phyloP scores from a whole-genome alignment of 2,113 vertebrate genomes.

The Lasiurus borealis region DNA sequence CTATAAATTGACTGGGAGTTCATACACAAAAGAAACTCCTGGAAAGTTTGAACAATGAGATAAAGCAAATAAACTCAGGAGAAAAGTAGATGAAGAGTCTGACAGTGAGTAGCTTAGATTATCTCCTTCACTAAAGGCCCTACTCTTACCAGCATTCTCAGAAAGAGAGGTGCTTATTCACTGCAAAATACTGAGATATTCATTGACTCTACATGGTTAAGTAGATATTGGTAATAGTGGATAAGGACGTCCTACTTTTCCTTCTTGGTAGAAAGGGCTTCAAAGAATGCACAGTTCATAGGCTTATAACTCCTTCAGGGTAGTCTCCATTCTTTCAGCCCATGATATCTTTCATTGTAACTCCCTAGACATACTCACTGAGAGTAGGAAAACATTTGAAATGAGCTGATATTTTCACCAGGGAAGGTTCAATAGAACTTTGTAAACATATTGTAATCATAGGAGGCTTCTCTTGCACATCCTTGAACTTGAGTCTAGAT shows the following conservation, averaged over 20 bases:
- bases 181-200: not conserved
- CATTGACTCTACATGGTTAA: not conserved
- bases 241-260: not conserved
- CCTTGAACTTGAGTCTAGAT: constrained; percentile 50
- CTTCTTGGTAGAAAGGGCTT: not conserved
- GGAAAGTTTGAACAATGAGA: not conserved
- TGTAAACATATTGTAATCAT: constrained; percentile 25
- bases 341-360: not conserved
- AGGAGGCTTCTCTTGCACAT: constrained; percentile 18
- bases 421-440: constrained; percentile 14
- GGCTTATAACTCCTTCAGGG: not conserved
- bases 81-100: not conserved
- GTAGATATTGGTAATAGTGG: not conserved
- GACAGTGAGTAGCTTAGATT: not conserved
- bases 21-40: not conserved
- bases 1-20: not conserved
- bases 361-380: not conserved
- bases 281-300: not conserved
- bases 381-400: not conserved
- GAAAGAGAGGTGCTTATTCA: not conserved
- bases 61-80: not conserved
- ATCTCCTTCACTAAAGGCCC: not conserved
- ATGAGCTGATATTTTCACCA: constrained; percentile 16
- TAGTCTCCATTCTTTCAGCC: not conserved
- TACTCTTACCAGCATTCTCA: not conserved